These are phyloP conservation scores for Halcyon smyrnensis DNA, from an alignment of 2,797 vertebrate species.

Conservation along the genomic window DNA sequence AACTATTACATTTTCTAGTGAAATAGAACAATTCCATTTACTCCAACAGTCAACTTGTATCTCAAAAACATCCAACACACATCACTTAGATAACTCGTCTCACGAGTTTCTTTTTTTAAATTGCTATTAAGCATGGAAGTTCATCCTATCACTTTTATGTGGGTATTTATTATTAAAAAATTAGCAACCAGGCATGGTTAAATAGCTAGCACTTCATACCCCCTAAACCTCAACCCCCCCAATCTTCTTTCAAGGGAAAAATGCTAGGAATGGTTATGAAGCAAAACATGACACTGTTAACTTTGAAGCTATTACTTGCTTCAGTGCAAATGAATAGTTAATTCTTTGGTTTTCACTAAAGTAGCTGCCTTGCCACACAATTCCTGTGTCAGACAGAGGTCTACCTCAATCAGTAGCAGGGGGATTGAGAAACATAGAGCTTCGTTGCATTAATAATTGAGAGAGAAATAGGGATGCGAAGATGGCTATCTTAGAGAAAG, in stretches of 20 bases:
- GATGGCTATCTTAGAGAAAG: background rate
- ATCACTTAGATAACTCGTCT: background rate
- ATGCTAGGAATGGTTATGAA: background rate
- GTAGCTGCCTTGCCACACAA: background rate
- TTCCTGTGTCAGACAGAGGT: background rate
- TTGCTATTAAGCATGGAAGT: background rate
- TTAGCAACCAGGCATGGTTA: background rate
- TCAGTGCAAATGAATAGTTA: background rate
- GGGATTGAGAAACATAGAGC: background rate
- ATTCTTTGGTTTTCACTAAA: background rate
- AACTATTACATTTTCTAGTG: constrained; percentile 3
- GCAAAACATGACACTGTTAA: background rate
- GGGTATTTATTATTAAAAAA: background rate
- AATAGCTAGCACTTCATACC: background rate
- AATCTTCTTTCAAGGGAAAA: background rate
- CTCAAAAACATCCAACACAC: background rate
- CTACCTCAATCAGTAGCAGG: background rate
- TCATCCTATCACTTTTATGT: background rate
- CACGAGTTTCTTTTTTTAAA: background rate
- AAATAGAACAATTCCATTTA: background rate
- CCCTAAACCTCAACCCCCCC: background rate
- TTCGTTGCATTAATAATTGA: background rate
- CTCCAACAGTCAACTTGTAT: background rate
- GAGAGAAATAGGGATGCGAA: background rate
- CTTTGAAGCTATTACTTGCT: background rate